A percentile compares a stretch with the other conserved stretches of the same genome.
Evolutionary conservation across 2,113 vertebrate genomes (phyloP).

Genomic region (Bombycilla garrulus): DNA sequence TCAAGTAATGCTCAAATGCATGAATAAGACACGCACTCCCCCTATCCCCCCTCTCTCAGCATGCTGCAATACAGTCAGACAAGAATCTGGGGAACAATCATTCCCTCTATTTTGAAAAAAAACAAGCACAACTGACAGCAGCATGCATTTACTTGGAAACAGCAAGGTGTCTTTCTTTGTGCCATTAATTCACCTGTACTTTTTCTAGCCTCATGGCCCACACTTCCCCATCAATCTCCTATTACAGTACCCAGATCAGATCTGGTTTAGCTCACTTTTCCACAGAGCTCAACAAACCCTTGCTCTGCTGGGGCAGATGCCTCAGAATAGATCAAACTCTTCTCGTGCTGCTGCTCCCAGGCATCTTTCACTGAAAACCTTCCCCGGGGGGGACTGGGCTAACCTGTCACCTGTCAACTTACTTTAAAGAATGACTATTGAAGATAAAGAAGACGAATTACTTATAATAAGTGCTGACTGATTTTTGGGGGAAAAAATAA

Average conservation of each 20-base stretch:
- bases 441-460: not conserved
- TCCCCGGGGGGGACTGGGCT: not conserved
- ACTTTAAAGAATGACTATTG: not conserved
- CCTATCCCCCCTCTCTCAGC: not conserved
- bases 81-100: not conserved
- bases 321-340: not conserved
- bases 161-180: not conserved
- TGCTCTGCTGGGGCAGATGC: accelerated
- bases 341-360: not conserved
- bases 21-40: not conserved
- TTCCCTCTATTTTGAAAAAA: not conserved
- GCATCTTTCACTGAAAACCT: not conserved
- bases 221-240: not conserved
- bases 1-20: not conserved
- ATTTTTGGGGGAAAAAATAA: not conserved
- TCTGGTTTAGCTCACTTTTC: not conserved
- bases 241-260: not conserved
- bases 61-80: not conserved
- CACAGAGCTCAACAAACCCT: not conserved
- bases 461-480: not conserved
- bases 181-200: not conserved
- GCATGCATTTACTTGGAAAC: not conserved
- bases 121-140: not conserved
- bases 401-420: not conserved
- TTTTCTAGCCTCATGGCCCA: not conserved